Evolutionary conservation across 2,113 vertebrate species (phyloP).

Genomic region (Mesoclemmys tuberculata): DNA sequence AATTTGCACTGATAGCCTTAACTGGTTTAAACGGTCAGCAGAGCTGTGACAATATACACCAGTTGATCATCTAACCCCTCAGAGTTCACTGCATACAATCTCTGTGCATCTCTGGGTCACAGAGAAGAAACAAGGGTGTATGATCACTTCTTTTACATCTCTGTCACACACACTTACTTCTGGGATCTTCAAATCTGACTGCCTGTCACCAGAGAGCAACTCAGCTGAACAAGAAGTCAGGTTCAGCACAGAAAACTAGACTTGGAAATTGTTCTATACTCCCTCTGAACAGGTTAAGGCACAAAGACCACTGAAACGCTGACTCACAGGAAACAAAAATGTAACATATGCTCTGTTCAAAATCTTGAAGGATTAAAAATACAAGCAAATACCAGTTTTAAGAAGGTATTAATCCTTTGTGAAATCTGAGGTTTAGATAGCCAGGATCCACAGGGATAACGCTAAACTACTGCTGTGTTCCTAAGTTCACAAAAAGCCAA

Average conservation of each 20-base stretch:
- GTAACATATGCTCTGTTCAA: not conserved
- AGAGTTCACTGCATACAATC: not conserved
- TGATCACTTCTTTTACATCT: not conserved
- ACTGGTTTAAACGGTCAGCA: rapidly evolving
- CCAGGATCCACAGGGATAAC: not conserved
- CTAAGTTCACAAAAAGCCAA: not conserved
- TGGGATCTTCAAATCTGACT: constrained; percentile 14
- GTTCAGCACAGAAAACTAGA: not conserved
- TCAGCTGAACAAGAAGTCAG: not conserved
- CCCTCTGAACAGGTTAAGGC: constrained; percentile 47
- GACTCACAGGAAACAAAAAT: constrained; percentile 39
- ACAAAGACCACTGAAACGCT: constrained; percentile 47
- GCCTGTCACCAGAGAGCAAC: not conserved
- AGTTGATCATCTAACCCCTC: not conserved
- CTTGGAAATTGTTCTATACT: not conserved
- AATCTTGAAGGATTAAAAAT: not conserved
- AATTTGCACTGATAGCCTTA: not conserved
- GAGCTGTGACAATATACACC: not conserved
- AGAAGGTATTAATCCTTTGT: not conserved
- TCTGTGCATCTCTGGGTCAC: not conserved
- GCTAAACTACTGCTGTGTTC: constrained; percentile 1
- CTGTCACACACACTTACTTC: constrained; percentile 11
- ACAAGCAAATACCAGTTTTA: not conserved
- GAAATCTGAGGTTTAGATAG: not conserved
- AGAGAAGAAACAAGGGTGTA: not conserved